Evolutionary conservation across 1,140 invertebrate genomes (phyloP).

Genomic region (Diuraphis noxia): DNA sequence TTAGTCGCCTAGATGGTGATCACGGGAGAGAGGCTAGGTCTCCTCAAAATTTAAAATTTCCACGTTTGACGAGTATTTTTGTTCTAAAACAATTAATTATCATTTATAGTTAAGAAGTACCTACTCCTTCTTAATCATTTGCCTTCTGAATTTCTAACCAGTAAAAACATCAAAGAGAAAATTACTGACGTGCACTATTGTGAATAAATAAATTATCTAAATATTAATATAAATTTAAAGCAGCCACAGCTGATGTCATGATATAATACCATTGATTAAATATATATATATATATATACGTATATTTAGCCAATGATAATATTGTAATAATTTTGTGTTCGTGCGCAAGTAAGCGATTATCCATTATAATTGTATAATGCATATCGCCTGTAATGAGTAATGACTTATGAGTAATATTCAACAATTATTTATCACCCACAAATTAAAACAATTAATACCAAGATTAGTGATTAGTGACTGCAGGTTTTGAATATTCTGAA

Average conservation of each 20-base stretch:
- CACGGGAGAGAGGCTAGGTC: too few relatives aligned
- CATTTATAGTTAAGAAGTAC: background rate
- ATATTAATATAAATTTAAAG: background rate
- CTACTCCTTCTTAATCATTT: background rate
- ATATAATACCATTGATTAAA: too few relatives aligned
- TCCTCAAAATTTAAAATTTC: background rate
- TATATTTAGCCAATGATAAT: too few relatives aligned
- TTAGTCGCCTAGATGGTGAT: background rate
- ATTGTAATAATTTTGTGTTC: too few relatives aligned
- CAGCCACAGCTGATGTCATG: background rate
- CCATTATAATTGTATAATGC: background rate
- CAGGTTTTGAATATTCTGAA: too few relatives aligned
- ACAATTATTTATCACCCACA: background rate
- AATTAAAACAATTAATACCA: background rate
- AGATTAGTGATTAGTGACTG: background rate
- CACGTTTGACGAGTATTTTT: background rate
- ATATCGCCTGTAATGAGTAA: too few relatives aligned
- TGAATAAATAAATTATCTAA: background rate
- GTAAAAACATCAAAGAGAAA: background rate
- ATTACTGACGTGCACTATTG: background rate
- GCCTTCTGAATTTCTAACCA: background rate
- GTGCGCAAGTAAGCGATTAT: background rate
- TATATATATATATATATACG: too few relatives aligned
- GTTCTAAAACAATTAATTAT: background rate
- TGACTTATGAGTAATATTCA: background rate